phyloP scores from a whole-genome alignment of 1,140 invertebrate species.

The Dermatophagoides farinae region DNA sequence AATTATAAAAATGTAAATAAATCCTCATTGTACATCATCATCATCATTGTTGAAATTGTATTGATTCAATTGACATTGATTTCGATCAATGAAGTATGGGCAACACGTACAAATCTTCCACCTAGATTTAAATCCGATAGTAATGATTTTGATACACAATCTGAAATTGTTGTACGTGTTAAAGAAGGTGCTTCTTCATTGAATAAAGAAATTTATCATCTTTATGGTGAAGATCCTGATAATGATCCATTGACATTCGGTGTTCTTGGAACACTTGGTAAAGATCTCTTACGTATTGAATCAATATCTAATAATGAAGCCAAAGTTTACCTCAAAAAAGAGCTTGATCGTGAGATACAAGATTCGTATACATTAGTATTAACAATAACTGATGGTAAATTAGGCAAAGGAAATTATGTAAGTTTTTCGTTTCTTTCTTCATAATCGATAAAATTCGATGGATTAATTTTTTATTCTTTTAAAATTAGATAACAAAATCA shows the following conservation, averaged over 20 bases:
- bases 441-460: background rate
- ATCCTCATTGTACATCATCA: too few species aligned
- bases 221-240: constrained; percentile 59
- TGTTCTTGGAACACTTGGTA: constrained; percentile 47
- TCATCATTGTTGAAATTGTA: too few species aligned
- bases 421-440: constrained; percentile 11
- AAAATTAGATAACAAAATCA: constrained; percentile 43
- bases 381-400: constrained; percentile 64
- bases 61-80: too few species aligned
- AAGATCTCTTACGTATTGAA: constrained; percentile 62
- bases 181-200: constrained; percentile 24
- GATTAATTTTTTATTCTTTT: constrained; percentile 3
- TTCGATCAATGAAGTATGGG: background rate
- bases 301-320: constrained; percentile 45
- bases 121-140: constrained; percentile 2
- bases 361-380: constrained; percentile 71
- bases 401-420: constrained; percentile 66
- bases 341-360: constrained; percentile 63
- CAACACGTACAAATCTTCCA: background rate
- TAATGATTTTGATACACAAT: constrained; percentile 5
- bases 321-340: constrained; percentile 62
- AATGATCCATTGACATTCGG: constrained; percentile 63
- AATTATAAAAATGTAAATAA: too few species aligned
- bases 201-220: constrained; percentile 60
- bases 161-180: constrained; percentile 21